Base-by-base conservation (phyloP, 2,888 invertebrate species). In the Tenthredo amoena region DNA sequence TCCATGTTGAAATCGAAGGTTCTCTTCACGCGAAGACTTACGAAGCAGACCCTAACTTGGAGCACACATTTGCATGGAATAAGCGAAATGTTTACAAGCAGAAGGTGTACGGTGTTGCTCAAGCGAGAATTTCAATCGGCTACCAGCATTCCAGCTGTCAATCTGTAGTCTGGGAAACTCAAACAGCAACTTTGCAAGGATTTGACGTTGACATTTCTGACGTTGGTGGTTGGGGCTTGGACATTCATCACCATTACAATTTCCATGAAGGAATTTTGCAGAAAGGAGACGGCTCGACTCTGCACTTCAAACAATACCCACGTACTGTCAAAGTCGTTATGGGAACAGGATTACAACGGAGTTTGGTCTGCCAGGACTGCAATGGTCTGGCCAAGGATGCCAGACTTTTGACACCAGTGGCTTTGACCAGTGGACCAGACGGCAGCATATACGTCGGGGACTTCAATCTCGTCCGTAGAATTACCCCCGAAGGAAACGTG, bases 201-300 rank as follows among this genome's bases (percentile, higher is more conserved):
- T 99, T 98, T 94, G 99, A 99, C 93, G 98, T 99, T 81, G 98
- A 98, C 91, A 99, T 99, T 88, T 98, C 99, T 0, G 99, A 99
- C 92, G 97, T 99, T 84, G 99, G 99, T 0, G 99, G 99, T 76
- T 99, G 99, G 99, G 99, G 99, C 82, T 94, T 99, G 84, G 98
- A 99, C 93, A 98, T 99, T 87, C 99, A 99, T 94, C 99, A 99
- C 94, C 98, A 99, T 93, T 99, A 99, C 94, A 99, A 99, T 94
- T 99, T 99, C 95, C 98, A 99, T 92, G 99, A 99, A 95, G 99
- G 96, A 94, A 99, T 99, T 87, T 94, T 99, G 72, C 99, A 99
- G 93, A 99, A 99, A 93, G 99, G 99, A 62, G 99, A 99, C 92
- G 99, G 99, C 84, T 98, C 98, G 2, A 97, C 98, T 71, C 95